Conservation (phyloP, 1,140 invertebrate species). For the Neotoxoptera formosana region DNA sequence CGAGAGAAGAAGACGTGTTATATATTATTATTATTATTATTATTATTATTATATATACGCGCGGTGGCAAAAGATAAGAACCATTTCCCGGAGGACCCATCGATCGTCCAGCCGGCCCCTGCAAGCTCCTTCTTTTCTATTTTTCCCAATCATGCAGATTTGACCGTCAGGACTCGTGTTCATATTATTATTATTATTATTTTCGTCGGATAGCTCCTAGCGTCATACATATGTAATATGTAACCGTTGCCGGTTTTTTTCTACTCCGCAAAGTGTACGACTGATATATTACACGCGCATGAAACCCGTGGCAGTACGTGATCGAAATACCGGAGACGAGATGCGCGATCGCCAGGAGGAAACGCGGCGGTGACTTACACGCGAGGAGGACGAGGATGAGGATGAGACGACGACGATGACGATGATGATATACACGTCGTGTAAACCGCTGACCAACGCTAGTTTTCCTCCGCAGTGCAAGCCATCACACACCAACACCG, state of each 20-base stretch:
- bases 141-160: slow-evolving; percentile 53
- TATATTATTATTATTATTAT: slow-evolving; percentile 9
- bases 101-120: slow-evolving; percentile 18
- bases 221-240: neutral
- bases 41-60: slow-evolving; percentile 8
- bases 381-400: neutral
- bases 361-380: neutral
- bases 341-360: neutral
- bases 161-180: slow-evolving; percentile 22
- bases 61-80: slow-evolving; percentile 40
- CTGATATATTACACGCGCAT: neutral
- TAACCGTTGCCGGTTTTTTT: neutral
- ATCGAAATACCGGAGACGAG: slow-evolving; percentile 39
- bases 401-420: neutral
- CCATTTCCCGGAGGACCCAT: slow-evolving; percentile 48
- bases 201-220: neutral
- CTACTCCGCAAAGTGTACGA: slow-evolving; percentile 8
- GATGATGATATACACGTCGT: neutral
- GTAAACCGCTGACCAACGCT: slow-evolving; percentile 41
- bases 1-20: neutral
- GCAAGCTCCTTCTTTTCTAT: neutral
- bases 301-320: slow-evolving; percentile 48
- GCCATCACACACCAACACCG: no score
- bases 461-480: neutral
- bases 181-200: slow-evolving; percentile 40